These are phyloP conservation scores for Anhinga rufa DNA, from an alignment of 2,113 vertebrate species.

Conservation along the genomic window DNA sequence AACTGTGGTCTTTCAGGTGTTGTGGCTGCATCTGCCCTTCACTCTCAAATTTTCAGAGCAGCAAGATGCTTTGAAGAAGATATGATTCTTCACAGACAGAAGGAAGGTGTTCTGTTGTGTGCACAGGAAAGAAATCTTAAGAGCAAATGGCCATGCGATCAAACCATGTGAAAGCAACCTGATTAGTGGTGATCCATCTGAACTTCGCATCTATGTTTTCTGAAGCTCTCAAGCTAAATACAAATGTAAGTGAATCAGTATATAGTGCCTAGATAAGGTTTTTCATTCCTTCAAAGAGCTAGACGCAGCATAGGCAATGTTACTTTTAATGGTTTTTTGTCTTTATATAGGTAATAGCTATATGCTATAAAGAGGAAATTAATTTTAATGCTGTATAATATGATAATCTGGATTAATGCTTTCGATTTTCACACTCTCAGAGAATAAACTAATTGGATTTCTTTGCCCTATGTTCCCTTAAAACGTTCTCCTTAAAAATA, in stretches of 20 bases:
- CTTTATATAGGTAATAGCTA: neutral
- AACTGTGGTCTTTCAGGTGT: neutral
- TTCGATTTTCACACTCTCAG: neutral
- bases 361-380: neutral
- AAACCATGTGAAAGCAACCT: neutral
- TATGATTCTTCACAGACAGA: neutral
- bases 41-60: neutral
- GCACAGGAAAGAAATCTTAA: neutral
- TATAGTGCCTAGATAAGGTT: neutral
- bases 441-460: neutral
- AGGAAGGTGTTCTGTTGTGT: neutral
- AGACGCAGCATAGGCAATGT: neutral
- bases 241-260: neutral
- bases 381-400: neutral
- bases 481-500: neutral
- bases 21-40: neutral
- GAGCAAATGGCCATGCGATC: accelerated
- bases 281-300: neutral
- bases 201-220: neutral
- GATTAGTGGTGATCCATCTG: neutral
- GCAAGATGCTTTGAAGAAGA: neutral
- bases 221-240: neutral
- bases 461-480: neutral
- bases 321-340: neutral
- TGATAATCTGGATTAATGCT: neutral